Base-by-base conservation (phyloP, 2,113 vertebrate genomes). In the Melanotaenia duboulayi region DNA sequence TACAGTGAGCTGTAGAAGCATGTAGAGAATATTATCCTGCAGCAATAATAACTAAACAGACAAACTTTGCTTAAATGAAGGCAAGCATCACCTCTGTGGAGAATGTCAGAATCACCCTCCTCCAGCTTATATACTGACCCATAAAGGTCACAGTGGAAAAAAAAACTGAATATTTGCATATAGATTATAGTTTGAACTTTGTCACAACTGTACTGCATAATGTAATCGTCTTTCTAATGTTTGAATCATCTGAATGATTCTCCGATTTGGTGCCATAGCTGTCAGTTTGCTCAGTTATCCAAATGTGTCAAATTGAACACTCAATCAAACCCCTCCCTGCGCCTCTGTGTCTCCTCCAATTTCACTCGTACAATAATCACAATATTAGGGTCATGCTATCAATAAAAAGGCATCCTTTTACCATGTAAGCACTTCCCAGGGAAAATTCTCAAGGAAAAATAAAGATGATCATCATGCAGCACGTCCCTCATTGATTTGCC, bases 101-200 rank as follows among this genome's bases (percentile, higher is more conserved):
- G 72, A 74, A 65, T 72, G 56, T 81, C 60, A 35, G 5, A 8
- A 28, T 46, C 68, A 68, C 70, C 80, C 77, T 81, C 68, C 19
- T 11, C 35, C 54, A 78, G 78, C 70, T 68, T 60, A 59, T 70
- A 77, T 32, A 57, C 56, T 74, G 81, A 89, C 83, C 82, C 77
- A 65, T 80, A 69, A 79, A 85, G 74, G 71, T 44, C n/a, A 0
- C 42, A 16, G 40, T 48, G 22, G 49, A 72, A 78, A 71, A 56
- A 78, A 74, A 73, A 57, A 62, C 69, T 3, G 17, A 71, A 69
- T 78, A 90, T 90, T 87, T 85, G 81, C 86, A 90, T 90, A 87
- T 89, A 89, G 81, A 91, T 89, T 76, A 79, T 83, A 80, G 48
- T 35, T 40, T 67, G 57, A 80, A 84, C 76, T 78, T 71, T 86